Percentiles rank a stretch among this genome's conserved stretches.
Evolutionary conservation across 1,140 invertebrate species (phyloP).

Genomic region (Bombyx mori): ASM3026992v2 NC_085130.1:2494501-2495000

Average conservation of each 20-base stretch:
- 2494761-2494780: slow-evolving; percentile 11
- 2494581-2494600: slow-evolving; percentile 33
- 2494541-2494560: too few relatives aligned
- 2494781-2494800: slow-evolving; percentile 61
- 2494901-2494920: slow-evolving; percentile 22
- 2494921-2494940: slow-evolving; percentile 59
- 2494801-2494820: slow-evolving; percentile 63
- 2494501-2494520: too few relatives aligned
- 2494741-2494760: slow-evolving; percentile 57
- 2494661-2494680: slow-evolving; percentile 73
- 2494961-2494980: slow-evolving; percentile 41
- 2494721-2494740: slow-evolving; percentile 71
- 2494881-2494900: slow-evolving; percentile 46
- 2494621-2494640: slow-evolving; percentile 63
- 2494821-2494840: slow-evolving; percentile 55
- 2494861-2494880: slow-evolving; percentile 61
- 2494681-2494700: slow-evolving; percentile 72
- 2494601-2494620: slow-evolving; percentile 67
- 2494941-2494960: slow-evolving; percentile 60
- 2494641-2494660: slow-evolving; percentile 73
- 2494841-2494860: slow-evolving; percentile 60
- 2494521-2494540: too few relatives aligned
- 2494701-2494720: slow-evolving; percentile 44
- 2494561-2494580: too few relatives aligned
- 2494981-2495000: slow-evolving; percentile 35